These are phyloP conservation scores for Alauda arvensis DNA, from an alignment of 2,797 vertebrate species.

Conservation along the genomic window DNA sequence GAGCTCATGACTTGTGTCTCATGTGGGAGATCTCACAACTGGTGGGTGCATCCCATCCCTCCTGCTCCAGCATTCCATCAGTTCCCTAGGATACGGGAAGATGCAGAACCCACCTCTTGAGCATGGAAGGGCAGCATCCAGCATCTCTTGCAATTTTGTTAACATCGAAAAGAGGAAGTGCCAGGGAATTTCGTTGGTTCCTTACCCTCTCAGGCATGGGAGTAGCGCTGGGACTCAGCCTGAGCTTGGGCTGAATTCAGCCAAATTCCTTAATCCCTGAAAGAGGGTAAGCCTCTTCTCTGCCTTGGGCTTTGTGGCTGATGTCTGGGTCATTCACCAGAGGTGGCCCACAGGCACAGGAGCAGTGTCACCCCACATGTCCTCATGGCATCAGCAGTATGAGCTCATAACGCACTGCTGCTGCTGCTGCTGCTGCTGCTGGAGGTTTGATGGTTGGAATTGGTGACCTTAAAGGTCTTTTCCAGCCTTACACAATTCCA, in stretches of 20 bases:
- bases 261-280: neutral
- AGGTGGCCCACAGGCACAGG: neutral
- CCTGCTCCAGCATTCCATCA: neutral
- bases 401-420: rapidly evolving
- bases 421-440: neutral
- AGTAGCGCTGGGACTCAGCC: neutral
- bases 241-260: neutral
- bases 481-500: neutral
- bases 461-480: neutral
- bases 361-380: neutral
- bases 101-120: neutral
- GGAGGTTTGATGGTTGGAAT: neutral
- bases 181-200: neutral
- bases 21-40: neutral
- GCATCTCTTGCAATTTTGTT: neutral
- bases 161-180: neutral
- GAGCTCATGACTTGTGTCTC: neutral
- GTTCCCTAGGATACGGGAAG: neutral
- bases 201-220: neutral
- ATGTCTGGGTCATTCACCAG: neutral
- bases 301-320: neutral
- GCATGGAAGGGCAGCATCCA: neutral
- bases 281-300: neutral
- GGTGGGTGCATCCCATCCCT: neutral
- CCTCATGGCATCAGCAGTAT: rapidly evolving